Evolutionary conservation across 2,797 vertebrate genomes (phyloP).

Genomic region (Rhabdophis nuchalis): DNA sequence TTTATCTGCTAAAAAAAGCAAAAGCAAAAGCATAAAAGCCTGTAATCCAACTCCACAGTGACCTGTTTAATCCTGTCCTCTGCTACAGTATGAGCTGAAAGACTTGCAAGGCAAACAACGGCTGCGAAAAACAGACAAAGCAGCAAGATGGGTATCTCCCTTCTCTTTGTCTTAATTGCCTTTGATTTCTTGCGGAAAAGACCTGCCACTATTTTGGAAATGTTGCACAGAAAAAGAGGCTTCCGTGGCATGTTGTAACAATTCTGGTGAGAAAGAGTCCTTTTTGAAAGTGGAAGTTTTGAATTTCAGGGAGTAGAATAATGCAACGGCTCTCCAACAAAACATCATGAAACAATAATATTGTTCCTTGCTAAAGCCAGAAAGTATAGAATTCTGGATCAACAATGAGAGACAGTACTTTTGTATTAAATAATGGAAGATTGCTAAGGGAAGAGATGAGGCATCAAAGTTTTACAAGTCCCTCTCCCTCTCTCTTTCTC

Average conservation of each 20-base stretch:
- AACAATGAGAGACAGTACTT: not conserved
- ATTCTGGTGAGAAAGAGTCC: not conserved
- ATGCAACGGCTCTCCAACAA: not conserved
- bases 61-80: conserved; percentile 72
- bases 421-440: not conserved
- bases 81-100: conserved; percentile 55
- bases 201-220: conserved; percentile 41
- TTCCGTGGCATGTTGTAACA: not conserved
- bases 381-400: not conserved
- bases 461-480: not conserved
- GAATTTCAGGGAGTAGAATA: accelerated
- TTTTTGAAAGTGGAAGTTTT: not conserved
- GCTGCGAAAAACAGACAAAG: conserved; percentile 43
- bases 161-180: conserved; percentile 20
- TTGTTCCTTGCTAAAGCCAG: not conserved
- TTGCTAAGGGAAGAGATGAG: not conserved
- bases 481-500: too few species aligned
- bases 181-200: conserved; percentile 26
- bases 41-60: conserved; percentile 67
- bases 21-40: conserved; percentile 47
- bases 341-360: not conserved
- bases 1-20: conserved; percentile 63
- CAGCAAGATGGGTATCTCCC: conserved; percentile 43
- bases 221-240: conserved; percentile 10
- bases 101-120: conserved; percentile 54